phyloP scores from a whole-genome alignment of 2,888 invertebrate species.

The Cepaea hortensis region DNA sequence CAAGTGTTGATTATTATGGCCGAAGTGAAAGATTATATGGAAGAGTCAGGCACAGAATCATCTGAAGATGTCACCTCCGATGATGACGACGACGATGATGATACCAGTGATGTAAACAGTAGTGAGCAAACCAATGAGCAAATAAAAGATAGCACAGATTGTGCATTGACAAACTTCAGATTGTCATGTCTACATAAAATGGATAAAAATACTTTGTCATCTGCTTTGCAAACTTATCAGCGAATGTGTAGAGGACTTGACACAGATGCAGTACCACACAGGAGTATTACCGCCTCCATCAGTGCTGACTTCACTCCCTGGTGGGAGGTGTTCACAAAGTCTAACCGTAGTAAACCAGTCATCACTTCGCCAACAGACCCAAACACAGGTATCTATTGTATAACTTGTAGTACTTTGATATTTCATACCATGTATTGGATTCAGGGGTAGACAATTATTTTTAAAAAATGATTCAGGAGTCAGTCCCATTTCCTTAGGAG shows the following conservation, averaged over 20 bases:
- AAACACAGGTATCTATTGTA: neutral
- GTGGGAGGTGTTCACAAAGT: conserved; percentile 30
- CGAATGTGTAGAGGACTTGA: neutral
- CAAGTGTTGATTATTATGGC: neutral
- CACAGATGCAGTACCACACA: neutral
- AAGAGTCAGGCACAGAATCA: conserved; percentile 2
- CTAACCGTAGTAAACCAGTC: neutral
- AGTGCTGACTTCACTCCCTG: conserved; percentile 15
- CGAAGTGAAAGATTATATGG: neutral
- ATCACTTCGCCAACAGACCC: neutral
- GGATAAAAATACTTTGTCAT: neutral
- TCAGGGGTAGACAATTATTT: too few relatives aligned
- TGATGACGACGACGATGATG: neutral
- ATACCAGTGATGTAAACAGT: neutral
- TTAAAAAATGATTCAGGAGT: too few relatives aligned
- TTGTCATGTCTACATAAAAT: conserved; percentile 25
- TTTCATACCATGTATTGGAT: neutral
- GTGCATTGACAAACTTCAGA: neutral
- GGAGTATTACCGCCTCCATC: neutral
- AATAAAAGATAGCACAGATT: neutral
- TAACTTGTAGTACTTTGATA: neutral
- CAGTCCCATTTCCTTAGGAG: too few relatives aligned
- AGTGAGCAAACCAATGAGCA: neutral
- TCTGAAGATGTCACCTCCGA: neutral
- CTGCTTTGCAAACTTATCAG: conserved; percentile 6